Evolutionary conservation across 2,888 invertebrate species (phyloP).

Genomic region (Miltochrista miniata): DNA sequence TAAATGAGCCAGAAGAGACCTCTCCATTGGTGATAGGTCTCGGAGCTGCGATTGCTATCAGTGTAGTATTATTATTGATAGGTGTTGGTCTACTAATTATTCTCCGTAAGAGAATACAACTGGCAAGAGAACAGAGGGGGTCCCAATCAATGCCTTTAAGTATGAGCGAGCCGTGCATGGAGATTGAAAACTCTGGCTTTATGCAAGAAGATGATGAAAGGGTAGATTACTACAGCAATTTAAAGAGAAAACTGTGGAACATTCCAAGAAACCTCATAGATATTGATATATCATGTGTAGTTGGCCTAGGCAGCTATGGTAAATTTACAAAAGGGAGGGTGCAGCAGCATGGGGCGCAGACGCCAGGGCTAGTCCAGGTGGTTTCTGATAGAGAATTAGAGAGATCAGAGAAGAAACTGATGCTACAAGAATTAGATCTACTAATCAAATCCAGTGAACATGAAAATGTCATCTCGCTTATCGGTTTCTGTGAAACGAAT

Average conservation of each 20-base stretch:
- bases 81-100: conserved; percentile 86
- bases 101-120: conserved; percentile 74
- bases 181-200: conserved; percentile 91
- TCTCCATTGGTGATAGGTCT: conserved; percentile 78
- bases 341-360: conserved; percentile 83
- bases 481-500: conserved; percentile 91
- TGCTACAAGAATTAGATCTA: conserved; percentile 88
- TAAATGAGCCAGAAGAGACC: conserved; percentile 74
- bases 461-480: conserved; percentile 88
- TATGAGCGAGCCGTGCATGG: conserved; percentile 90
- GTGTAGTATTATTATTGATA: conserved; percentile 86
- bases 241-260: conserved; percentile 90
- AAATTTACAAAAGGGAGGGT: conserved; percentile 89
- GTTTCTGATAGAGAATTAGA: conserved; percentile 84
- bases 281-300: conserved; percentile 86
- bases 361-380: conserved; percentile 85
- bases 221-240: conserved; percentile 88
- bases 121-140: conserved; percentile 73
- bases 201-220: conserved; percentile 88
- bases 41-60: conserved; percentile 87
- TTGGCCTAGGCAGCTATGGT: conserved; percentile 91
- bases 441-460: conserved; percentile 88
- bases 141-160: conserved; percentile 86
- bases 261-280: conserved; percentile 88
- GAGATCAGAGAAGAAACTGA: conserved; percentile 77